Conservation (phyloP, 2,113 vertebrate genomes). For the Bambusicola thoracicus region DNA sequence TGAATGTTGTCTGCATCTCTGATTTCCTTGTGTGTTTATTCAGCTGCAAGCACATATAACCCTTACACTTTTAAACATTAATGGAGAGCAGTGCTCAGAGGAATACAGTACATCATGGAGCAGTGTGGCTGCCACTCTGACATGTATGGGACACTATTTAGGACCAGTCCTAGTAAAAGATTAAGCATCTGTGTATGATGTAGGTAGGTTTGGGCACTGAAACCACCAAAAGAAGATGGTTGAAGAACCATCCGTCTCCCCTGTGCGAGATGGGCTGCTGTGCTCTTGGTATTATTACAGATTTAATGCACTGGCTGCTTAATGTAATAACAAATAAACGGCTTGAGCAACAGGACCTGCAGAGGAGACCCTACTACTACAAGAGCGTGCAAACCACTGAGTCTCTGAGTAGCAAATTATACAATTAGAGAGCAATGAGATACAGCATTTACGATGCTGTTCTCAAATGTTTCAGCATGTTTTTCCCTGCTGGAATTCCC, state of each 20-base stretch:
- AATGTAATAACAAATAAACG: not conserved
- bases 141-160: not conserved
- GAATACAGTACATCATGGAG: not conserved
- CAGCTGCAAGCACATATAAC: not conserved
- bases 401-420: not conserved
- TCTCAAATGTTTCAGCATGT: not conserved
- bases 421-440: not conserved
- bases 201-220: not conserved
- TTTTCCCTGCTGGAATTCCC: not conserved
- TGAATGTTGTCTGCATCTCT: not conserved
- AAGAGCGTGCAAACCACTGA: not conserved
- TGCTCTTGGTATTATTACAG: not conserved
- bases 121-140: not conserved
- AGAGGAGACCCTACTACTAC: not conserved
- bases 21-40: not conserved
- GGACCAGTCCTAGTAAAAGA: not conserved
- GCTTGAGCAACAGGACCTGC: not conserved
- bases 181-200: not conserved
- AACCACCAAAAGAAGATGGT: not conserved
- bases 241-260: not conserved
- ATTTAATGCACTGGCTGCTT: not conserved
- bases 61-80: not conserved
- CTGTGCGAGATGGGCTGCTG: not conserved
- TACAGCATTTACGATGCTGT: fast-evolving
- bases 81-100: not conserved